Base-by-base conservation (phyloP, 1,140 invertebrate genomes). In the Cydia amplana region DNA sequence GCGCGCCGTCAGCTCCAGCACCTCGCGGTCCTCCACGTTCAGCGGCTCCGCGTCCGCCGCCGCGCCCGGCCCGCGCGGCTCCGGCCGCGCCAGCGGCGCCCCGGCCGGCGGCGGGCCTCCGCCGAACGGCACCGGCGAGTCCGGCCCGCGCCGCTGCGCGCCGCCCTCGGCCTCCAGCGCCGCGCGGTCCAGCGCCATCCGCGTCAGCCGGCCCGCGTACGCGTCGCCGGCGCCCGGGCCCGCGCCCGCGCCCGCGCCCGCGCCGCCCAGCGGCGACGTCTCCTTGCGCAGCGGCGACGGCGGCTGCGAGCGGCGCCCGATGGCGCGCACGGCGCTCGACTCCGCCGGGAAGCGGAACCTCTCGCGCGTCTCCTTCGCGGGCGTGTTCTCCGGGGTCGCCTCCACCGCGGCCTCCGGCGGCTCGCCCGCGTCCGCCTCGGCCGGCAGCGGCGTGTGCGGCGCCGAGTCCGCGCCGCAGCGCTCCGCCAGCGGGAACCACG, bases 361-460 rank as follows among this genome's bases (percentile, higher is more conserved):
- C 20, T 87, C 83, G 36, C 86, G 83, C 5, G 83, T 85, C 82
- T 95, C 96, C 86, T 96, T 96, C 0, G 97, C 94, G 1, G 97
- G 97, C 36, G 97, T 98, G 32, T 96, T 97, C 94, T 97, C 97
- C 3, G 97, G 97, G 9, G 97, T 97, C 6, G 97, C 97, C 93
- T 97, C 97, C 36, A 97, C 95, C 46, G 96, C 97, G 12, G 96
- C 96, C 91, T 97, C 97, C 1, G 96, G 95, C 18, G 96, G 95
- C 55, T 95, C 94, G 4, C 76, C 82, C 36, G 63, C 80, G 74
- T 82, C 89, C 51, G 77, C 83, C 67, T 87, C 84, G 65, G 82
- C 81, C 36, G 93, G 93, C 25, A 94, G 90, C 1, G 94, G 94
- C 55, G 94, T 94, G 82, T 93, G 86, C 0, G 94, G 94, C 1